phyloP scores from a whole-genome alignment of 2,797 vertebrate genomes.

The Darevskia mixta region DNA sequence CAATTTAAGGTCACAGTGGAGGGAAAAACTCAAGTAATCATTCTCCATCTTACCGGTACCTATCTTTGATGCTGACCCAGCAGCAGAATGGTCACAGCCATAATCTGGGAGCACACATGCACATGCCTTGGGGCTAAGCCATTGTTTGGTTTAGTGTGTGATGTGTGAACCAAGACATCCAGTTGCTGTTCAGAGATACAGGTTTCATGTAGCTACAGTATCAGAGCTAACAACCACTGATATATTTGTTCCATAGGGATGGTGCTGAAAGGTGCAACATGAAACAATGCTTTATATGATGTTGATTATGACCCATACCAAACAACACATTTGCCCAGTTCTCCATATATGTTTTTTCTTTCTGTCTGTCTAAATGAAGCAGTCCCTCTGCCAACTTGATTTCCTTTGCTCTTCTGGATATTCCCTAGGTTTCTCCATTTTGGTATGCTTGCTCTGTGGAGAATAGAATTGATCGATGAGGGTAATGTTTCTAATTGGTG shows the following conservation, averaged over 20 bases:
- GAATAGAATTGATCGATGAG: neutral
- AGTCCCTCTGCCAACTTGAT: neutral
- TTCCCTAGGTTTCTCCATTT: neutral
- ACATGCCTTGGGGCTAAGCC: too few species aligned
- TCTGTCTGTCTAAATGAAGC: neutral
- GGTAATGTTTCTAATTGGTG: fast-evolving
- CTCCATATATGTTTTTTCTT: too few species aligned
- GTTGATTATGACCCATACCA: neutral
- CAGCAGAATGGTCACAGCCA: too few species aligned
- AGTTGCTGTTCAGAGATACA: neutral
- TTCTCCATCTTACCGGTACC: too few species aligned
- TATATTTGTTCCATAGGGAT: neutral
- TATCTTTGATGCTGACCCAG: too few species aligned
- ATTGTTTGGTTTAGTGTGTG: too few species aligned
- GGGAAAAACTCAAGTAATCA: too few species aligned
- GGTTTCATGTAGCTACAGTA: neutral
- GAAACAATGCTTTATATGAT: neutral
- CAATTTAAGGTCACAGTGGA: too few species aligned
- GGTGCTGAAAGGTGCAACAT: neutral
- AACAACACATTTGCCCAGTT: neutral
- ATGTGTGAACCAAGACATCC: too few species aligned
- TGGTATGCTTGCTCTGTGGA: neutral
- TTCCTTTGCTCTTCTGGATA: neutral
- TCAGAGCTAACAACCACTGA: neutral
- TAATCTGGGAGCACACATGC: too few species aligned